Evolutionary conservation across 2,797 vertebrate species (phyloP), one percentile per base, ranked within the genome.

Genomic region (Gephyroberyx darwinii): DNA sequence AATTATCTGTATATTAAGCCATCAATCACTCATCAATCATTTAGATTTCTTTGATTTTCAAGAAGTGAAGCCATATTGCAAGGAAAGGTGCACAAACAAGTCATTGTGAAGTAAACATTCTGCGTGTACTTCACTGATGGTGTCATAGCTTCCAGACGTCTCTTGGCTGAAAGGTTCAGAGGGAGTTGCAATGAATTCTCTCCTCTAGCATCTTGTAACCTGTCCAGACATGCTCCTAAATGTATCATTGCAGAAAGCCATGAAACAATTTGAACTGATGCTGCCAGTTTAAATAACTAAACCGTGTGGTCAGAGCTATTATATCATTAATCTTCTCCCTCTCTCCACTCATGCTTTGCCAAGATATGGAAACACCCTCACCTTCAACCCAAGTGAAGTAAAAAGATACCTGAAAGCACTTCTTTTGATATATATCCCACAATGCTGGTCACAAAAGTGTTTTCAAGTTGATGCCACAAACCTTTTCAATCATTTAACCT

Each of bases 251-350:
- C 92, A 92, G 92, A 92, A 92, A 94, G 83, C 91, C 93, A 92
- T 93, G 93, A 94, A 93, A 94, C 92, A 93, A 92, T 94, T 94
- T 93, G 92, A 93, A 89, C 91, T 91, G 91, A 93, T 93, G 91
- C 91, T 94, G 93, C 92, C 92, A 94, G 93, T 93, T 93, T 92
- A 93, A 94, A 94, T 93, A 92, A 92, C 93, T 94, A 91, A 91
- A 93, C 87, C 89, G 83, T 91, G 91, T 92, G 92, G 91, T 94
- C 93, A 91, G 90, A 92, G 90, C 91, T 91, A 94, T 93, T 94
- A 94, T 90, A 89, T 86, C 90, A 93, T 94, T 93, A 93, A 93
- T 94, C 93, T 94, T 90, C 88, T 85, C 79, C 71, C 84, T 72
- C 75, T 77, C 88, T 88, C 84, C 73, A 86, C 87, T 92, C 85